Evolutionary conservation across 2,888 invertebrate genomes (phyloP), one percentile per base, ranked within the genome.

Genomic region (Doris montereyensis): DNA sequence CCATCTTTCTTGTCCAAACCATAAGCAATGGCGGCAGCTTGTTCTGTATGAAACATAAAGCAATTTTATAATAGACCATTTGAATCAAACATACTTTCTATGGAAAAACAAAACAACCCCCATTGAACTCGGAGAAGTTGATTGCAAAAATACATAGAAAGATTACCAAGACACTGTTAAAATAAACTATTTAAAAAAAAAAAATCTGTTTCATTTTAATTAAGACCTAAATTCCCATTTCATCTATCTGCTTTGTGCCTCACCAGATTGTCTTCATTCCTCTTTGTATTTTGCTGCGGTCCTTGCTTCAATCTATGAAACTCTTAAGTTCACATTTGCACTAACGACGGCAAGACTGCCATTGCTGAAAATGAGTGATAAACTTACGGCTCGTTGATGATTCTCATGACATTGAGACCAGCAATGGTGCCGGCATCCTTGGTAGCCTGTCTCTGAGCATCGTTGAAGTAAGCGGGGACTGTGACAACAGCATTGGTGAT

Each of bases 391-490:
- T 99, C 99, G 91, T 99, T 99, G 91, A 99, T 98, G 90, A 98
- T 98, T 91, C 98, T 94, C 96, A 97, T 96, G 1, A 97, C 97
- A 84, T 95, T 95, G 76, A 98, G 93, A 77, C 97, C 94, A 86
- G 99, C 96, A 91, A 99, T 99, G 73, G 95, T 95, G 86, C 99
- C 99, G 85, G 99, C 99, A 92, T 99, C 99, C 91, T 98, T 98
- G 78, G 98, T 99, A 34, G 98, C 98, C 92, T 99, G 99, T 93
- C 99, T 95, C 92, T 99, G 99, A 83, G 98, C 99, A 92, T 99
- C 99, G 90, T 99, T 99, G 94, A 99, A 99, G 92, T 99, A 99
- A 32, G 98, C 97, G 5, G 98, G 98, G 0, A 98, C 97, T 0
- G 97, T 98, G 67, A 98, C 97, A 17, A 97, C 97, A 81, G 97